Evolutionary conservation across 2,797 vertebrate genomes (phyloP).

Genomic region (Paguma larvata): DNA sequence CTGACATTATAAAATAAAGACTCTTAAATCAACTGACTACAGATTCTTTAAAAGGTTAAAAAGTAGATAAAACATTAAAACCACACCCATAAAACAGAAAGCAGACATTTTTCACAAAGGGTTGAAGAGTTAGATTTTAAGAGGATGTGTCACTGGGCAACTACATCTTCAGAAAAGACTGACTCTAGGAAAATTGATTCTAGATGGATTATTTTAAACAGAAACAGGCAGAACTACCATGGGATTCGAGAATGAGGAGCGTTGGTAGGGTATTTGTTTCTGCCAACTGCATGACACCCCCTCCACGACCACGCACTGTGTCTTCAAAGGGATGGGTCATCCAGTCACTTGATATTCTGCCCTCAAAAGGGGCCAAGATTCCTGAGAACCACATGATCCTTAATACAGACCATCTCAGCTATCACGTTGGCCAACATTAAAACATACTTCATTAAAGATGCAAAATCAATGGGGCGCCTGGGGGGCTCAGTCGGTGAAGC

Average conservation of each 20-base stretch:
- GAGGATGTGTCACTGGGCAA: neutral
- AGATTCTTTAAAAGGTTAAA: neutral
- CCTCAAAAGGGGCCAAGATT: neutral
- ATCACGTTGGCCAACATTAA: neutral
- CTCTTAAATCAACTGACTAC: neutral
- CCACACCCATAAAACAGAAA: neutral
- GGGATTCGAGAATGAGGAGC: neutral
- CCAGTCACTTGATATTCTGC: neutral
- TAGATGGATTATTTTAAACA: neutral
- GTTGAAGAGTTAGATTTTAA: neutral
- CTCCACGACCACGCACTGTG: neutral
- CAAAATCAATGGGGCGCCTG: neutral
- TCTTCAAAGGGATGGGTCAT: neutral
- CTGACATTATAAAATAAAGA: neutral
- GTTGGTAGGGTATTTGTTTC: neutral
- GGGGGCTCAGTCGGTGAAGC: no score
- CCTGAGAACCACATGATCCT: neutral
- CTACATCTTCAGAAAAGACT: neutral
- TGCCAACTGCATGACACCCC: neutral
- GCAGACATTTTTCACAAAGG: neutral
- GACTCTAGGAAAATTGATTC: neutral
- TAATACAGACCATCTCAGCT: neutral
- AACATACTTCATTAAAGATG: neutral
- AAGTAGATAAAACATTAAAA: constrained; percentile 8
- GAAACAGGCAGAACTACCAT: neutral